Evolutionary conservation across 2,888 invertebrate genomes (phyloP).

Genomic region (Scotopteryx bipunctaria): DNA sequence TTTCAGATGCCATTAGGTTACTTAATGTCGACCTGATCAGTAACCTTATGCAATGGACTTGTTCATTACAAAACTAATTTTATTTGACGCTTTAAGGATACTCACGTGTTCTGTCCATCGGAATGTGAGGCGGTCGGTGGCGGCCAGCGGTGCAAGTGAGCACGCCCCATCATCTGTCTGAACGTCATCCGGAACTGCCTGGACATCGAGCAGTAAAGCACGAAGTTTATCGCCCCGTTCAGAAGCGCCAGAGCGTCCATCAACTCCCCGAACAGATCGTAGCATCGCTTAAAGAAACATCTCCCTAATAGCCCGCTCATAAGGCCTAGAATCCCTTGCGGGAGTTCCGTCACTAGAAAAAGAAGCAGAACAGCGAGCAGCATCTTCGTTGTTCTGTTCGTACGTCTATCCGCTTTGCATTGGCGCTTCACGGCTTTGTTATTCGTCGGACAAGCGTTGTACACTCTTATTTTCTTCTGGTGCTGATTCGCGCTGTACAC

Average conservation of each 20-base stretch:
- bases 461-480: conserved; percentile 83
- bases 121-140: conserved; percentile 82
- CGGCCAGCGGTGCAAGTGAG: conserved; percentile 72
- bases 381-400: conserved; percentile 94
- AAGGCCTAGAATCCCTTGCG: conserved; percentile 87
- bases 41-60: no score
- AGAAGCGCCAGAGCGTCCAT: conserved; percentile 95
- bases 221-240: conserved; percentile 97
- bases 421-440: conserved; percentile 68
- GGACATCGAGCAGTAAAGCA: conserved; percentile 97
- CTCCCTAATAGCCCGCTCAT: conserved; percentile 78
- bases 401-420: conserved; percentile 70
- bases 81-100: no score
- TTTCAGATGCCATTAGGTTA: no score
- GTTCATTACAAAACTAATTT: no score
- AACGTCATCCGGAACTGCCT: conserved; percentile 91
- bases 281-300: conserved; percentile 91
- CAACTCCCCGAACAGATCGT: conserved; percentile 91
- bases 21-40: no score
- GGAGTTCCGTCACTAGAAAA: conserved; percentile 94
- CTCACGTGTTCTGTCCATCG: conserved; percentile 86
- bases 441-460: conserved; percentile 70
- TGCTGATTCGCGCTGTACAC: conserved; percentile 88
- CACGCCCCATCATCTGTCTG: conserved; percentile 73
- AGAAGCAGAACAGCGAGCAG: conserved; percentile 93